Base-by-base conservation (phyloP, 2,113 vertebrate genomes). In the Cisticola juncidis region DNA sequence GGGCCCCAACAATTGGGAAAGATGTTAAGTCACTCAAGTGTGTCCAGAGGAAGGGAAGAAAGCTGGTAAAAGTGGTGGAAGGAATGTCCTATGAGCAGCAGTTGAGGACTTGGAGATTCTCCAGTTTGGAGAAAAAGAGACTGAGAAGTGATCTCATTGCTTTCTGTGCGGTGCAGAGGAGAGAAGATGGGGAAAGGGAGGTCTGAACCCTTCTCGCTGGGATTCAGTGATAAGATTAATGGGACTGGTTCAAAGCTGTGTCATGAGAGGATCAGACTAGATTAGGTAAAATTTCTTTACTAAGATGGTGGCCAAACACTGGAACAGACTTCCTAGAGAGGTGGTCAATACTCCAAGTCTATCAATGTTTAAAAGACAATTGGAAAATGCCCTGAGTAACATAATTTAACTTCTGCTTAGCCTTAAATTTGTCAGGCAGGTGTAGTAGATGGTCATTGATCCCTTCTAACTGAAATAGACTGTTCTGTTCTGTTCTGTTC, bases 321-420 rank as follows among this genome's bases (percentile, higher is more conserved):
- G 58, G 4, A 78, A 72, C 24, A 51, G 50, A 3, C 23, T 81
- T 84, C 20, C 57, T 36, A 36, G 31, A 47, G 47, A 54, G 6
- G 5, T 40, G 4, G 10, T 36, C 0, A 0, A 50, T 65, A 28
- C 4, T 35, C 33, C 40, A 65, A 26, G 7, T 11, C 22, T 66
- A 11, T 20, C 54, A 36, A 6, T 25, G 15, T 44, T 90, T 68
- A 40, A 66, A 4, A 60, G 6, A 16, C 24, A 29, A 58, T 25
- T 58, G 21, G 10, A 69, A 53, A 68, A 64, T 25, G 10, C 3
- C 35, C 7, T 78, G 26, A 42, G 21, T 9, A 12, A 70, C 1
- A 19, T 16, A 24, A 31, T 65, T 45, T 40, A 40, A 35, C 1
- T 45, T 87, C 45, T 81, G 6, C 5, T n/a, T 9, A 36, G 31